Conservation (phyloP, 2,888 invertebrate genomes). For the Scaptomyza flava region DNA sequence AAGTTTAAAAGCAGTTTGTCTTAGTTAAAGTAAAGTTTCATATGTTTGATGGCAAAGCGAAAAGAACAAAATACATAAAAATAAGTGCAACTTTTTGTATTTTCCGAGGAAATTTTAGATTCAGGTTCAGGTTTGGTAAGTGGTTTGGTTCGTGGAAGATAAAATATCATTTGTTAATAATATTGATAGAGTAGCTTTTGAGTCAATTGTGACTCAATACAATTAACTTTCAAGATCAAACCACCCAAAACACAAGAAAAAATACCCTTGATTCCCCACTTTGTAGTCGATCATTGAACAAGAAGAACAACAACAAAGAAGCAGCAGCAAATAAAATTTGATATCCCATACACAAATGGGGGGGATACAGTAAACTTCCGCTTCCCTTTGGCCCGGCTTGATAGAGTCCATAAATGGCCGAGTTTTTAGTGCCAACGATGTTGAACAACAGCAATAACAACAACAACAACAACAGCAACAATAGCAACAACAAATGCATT, state of each 20-base stretch:
- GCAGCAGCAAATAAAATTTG: constrained; percentile 22
- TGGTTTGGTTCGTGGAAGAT: neutral
- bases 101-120: no score
- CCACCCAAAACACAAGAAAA: constrained; percentile 3
- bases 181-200: neutral
- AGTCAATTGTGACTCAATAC: neutral
- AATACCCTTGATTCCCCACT: neutral
- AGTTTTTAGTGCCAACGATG: constrained; percentile 63
- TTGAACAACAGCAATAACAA: constrained; percentile 43
- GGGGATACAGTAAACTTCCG: constrained; percentile 60
- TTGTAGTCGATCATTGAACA: constrained; percentile 31
- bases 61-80: no score
- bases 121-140: neutral
- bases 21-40: no score
- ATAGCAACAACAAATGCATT: constrained; percentile 60
- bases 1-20: no score
- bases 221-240: constrained; percentile 39
- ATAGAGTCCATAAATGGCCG: constrained; percentile 62
- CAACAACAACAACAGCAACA: constrained; percentile 42
- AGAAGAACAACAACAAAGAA: neutral
- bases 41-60: no score
- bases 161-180: no score
- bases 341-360: constrained; percentile 10
- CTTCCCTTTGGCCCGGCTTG: constrained; percentile 37
- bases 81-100: no score